Base-by-base conservation (phyloP, 1,140 invertebrate species). In the Trigoniulus corallinus region DNA sequence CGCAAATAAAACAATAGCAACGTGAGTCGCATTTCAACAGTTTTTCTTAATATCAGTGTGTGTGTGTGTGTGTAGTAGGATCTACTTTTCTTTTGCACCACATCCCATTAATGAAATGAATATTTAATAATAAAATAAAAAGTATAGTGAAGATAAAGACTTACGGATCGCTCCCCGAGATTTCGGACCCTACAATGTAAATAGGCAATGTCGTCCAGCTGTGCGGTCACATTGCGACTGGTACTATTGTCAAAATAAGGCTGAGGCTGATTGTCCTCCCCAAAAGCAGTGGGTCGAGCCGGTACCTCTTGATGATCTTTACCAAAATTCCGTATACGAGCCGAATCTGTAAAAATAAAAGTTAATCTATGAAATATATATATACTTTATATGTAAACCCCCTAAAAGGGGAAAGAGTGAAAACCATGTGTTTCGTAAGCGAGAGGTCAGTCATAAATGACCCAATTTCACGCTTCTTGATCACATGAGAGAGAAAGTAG, bases 221-320 rank as follows among this genome's bases (percentile, higher is more conserved):
- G 69, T 0, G 83, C 81, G 13, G 84, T 88, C 48, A 88, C 80
- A 61, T 88, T 84, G 47, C 81, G 73, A 57, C 76, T 78, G 37
- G 84, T 87, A 54, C 80, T 79, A 69, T 88, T 88, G 71, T 89
- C 85, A 67, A 89, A 89, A 69, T 86, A 88, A 25, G 86, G 86
- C 64, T 85, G 82, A 49, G 80, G 81, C 61, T 85, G 81, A 2
- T 82, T 78, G 59, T 78, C 76, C 54, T 79, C 76, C 76, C 76
- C 79, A 55, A 75, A 78, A 2, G 55, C 53, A 25, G 53, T 55
- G 2, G 58, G 58, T 15, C 58, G 20, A 2, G 58, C 58, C 20
- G 58, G 58, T 15, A 34, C 29, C 7, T 34, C 29, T 15, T 34
- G 29, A 7, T 34, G 7, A 34, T 7, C 29, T 34, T 34, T 34